phyloP scores from a whole-genome alignment of 2,113 vertebrate species.

The Phylloscopus trochilus region DNA sequence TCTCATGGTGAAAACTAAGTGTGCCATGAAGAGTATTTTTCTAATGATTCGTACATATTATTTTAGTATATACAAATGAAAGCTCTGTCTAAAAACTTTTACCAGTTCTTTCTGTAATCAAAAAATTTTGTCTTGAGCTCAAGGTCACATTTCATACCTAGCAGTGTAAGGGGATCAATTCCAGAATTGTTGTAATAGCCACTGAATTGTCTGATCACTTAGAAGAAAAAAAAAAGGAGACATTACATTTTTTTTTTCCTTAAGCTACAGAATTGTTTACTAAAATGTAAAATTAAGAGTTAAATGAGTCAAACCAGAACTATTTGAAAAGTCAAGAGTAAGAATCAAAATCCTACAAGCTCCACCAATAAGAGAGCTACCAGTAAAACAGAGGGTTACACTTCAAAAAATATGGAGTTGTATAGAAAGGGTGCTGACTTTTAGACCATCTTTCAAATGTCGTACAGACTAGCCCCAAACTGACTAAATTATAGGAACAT shows the following conservation, averaged over 20 bases:
- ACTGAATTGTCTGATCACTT: neutral
- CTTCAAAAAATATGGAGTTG: neutral
- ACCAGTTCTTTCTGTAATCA: neutral
- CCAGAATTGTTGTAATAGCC: neutral
- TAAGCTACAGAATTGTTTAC: neutral
- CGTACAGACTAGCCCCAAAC: neutral
- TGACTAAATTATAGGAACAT: neutral
- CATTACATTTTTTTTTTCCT: fast-evolving
- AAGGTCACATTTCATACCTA: neutral
- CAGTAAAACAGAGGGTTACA: neutral
- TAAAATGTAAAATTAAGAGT: neutral
- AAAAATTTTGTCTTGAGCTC: neutral
- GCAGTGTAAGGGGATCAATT: neutral
- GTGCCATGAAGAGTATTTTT: neutral
- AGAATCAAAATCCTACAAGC: neutral
- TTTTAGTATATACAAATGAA: neutral
- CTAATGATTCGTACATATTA: neutral
- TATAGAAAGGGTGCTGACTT: neutral
- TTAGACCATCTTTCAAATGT: neutral
- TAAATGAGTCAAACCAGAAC: neutral
- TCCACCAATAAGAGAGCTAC: neutral
- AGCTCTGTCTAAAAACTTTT: neutral
- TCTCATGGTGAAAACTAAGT: neutral
- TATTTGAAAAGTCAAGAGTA: neutral
- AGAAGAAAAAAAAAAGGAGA: neutral